Conservation (phyloP, 2,113 vertebrate genomes). For the Cromileptes altivelis region DNA sequence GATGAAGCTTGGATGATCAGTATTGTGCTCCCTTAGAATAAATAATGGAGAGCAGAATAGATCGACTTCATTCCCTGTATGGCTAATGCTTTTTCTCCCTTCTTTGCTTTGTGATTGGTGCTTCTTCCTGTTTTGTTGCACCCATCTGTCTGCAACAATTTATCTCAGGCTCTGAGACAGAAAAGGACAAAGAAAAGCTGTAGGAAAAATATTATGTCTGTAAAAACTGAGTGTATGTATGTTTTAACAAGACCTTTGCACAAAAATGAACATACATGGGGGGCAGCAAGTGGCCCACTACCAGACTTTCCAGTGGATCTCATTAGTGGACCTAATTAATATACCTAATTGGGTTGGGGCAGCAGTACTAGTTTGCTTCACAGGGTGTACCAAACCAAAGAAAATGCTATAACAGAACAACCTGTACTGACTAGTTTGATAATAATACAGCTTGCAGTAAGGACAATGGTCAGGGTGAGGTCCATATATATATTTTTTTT, state of each 20-base stretch:
- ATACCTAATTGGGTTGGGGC: background rate
- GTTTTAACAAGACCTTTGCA: background rate
- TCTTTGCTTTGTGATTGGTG: constrained; percentile 37
- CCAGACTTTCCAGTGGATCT: no score
- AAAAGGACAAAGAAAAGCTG: constrained; percentile 8
- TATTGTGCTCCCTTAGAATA: constrained; percentile 66
- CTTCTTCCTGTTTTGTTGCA: constrained; percentile 31
- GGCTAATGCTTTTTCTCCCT: constrained; percentile 43
- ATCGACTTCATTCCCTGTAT: constrained; percentile 58
- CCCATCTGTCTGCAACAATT: constrained; percentile 33
- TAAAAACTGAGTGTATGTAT: background rate
- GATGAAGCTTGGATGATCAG: constrained; percentile 69
- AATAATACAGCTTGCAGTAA: background rate
- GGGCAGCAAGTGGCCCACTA: no score
- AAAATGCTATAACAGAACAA: background rate
- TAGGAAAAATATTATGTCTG: background rate
- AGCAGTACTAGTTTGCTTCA: background rate
- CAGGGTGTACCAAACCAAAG: background rate
- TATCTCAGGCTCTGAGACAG: constrained; percentile 8
- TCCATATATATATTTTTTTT: no score
- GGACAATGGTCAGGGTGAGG: no score
- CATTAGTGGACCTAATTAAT: no score
- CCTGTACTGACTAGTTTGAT: background rate
- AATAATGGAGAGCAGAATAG: constrained; percentile 73
- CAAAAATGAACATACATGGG: background rate